Percentiles rank a stretch among this genome's conserved stretches.
These are phyloP conservation scores for Apodemus agrarius DNA, from an alignment of 2,797 vertebrate species.

Conservation along the genomic window DNA sequence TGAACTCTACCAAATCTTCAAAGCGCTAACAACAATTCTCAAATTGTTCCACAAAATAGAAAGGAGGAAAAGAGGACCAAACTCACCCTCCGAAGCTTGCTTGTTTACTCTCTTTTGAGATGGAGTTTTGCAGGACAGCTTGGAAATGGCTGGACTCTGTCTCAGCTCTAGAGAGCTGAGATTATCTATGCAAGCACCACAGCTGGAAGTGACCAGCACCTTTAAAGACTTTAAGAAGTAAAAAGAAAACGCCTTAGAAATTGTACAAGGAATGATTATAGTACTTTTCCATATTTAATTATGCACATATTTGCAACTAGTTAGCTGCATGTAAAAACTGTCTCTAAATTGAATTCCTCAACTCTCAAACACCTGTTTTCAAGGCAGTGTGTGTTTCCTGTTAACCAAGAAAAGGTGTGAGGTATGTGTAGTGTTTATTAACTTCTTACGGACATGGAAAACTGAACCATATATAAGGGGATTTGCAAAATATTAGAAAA, in stretches of 20 bases:
- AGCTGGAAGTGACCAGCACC: background rate
- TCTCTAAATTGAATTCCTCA: slow-evolving; percentile 40
- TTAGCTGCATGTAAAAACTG: background rate
- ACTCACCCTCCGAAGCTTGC: background rate
- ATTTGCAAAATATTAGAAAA: background rate
- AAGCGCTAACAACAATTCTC: no score
- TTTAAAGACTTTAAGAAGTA: background rate
- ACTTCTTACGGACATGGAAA: background rate
- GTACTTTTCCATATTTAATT: slow-evolving; percentile 19
- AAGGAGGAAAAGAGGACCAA: no score
- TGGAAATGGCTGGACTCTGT: background rate
- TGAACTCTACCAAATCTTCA: background rate
- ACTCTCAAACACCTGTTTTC: background rate
- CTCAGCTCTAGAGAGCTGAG: background rate
- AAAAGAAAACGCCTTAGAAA: slow-evolving; percentile 1
- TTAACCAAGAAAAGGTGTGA: background rate
- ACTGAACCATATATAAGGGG: background rate
- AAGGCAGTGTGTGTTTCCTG: background rate
- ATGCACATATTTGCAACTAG: slow-evolving; percentile 23
- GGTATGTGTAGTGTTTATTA: background rate
- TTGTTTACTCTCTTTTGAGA: background rate
- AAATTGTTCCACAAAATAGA: background rate
- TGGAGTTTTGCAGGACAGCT: background rate
- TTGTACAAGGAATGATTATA: slow-evolving; percentile 5
- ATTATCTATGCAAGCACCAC: background rate